These are phyloP conservation scores for Alouatta palliata DNA, from an alignment of 2,113 vertebrate genomes.

Conservation along the genomic window DNA sequence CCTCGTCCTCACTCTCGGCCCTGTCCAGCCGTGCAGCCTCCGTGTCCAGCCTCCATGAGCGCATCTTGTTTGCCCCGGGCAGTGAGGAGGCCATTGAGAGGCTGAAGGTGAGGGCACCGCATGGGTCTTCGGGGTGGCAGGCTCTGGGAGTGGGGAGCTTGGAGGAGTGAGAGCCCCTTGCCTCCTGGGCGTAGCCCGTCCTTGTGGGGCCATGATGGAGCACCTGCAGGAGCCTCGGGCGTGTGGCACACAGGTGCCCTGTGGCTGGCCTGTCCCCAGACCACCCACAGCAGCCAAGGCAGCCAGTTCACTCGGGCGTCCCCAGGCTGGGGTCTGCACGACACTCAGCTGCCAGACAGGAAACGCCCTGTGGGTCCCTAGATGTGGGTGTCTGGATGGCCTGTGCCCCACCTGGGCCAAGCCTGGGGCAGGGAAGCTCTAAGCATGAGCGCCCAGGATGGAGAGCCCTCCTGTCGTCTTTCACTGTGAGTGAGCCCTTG, in stretches of 20 bases:
- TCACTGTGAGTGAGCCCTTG: no score
- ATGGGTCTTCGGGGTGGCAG: accelerated
- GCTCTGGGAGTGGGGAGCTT: neutral
- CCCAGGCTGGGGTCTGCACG: neutral
- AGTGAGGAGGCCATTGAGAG: constrained; percentile 97
- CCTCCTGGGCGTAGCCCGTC: no score
- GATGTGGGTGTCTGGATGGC: neutral
- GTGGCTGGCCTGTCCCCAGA: neutral
- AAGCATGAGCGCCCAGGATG: neutral
- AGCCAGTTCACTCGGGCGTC: no score
- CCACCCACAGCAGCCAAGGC: neutral
- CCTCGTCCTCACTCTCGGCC: constrained; percentile 95
- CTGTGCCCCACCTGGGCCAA: neutral
- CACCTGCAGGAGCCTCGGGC: neutral
- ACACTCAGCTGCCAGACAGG: neutral
- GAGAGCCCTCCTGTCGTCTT: neutral
- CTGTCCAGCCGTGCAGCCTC: constrained; percentile 96
- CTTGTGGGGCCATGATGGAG: no score
- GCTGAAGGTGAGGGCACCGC: constrained; percentile 89
- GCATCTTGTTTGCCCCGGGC: constrained; percentile 96
- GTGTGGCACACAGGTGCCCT: neutral
- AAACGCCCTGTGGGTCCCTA: neutral
- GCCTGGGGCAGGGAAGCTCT: neutral
- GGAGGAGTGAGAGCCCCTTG: neutral
- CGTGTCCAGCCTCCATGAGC: constrained; percentile 95